Conservation (phyloP, 2,797 vertebrate species). For the Lithobates pipiens region DNA sequence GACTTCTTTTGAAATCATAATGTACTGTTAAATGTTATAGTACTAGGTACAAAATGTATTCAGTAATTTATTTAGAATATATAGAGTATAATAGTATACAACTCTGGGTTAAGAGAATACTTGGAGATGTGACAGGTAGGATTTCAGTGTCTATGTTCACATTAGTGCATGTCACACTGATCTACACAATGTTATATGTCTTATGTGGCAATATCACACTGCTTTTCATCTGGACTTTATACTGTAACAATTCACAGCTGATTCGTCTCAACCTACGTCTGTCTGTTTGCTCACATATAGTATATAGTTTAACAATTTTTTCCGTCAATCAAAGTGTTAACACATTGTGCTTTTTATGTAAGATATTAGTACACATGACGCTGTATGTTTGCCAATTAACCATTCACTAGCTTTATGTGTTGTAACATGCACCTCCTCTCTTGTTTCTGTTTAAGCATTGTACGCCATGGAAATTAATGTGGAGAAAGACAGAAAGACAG, state of each 20-base stretch:
- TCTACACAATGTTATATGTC: conserved; percentile 3
- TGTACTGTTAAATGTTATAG: too few relatives aligned
- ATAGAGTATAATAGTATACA: too few relatives aligned
- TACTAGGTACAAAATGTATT: too few relatives aligned
- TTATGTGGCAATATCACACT: conserved; percentile 42
- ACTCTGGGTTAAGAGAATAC: too few relatives aligned
- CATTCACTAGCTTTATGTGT: conserved; percentile 87
- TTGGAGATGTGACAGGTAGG: not conserved
- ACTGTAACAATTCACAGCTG: conserved; percentile 33
- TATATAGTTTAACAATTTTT: conserved; percentile 20
- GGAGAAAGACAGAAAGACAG: conserved; percentile 93
- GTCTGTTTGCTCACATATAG: conserved; percentile 40
- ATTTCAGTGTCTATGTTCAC: conserved; percentile 6
- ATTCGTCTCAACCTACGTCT: conserved; percentile 38
- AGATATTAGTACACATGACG: conserved; percentile 29
- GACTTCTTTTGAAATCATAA: too few relatives aligned
- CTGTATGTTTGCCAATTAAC: conserved; percentile 87
- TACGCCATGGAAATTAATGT: conserved; percentile 99
- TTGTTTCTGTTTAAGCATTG: conserved; percentile 90
- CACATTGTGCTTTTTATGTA: conserved; percentile 39
- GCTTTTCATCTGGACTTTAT: conserved; percentile 20
- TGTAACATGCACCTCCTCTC: conserved; percentile 87
- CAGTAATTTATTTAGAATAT: too few relatives aligned
- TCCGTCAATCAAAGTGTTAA: conserved; percentile 38
- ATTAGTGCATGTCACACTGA: conserved; percentile 23